Evolutionary conservation across 2,888 invertebrate genomes (phyloP), one percentile per base, ranked within the genome.

Genomic region (Agrotis segetum): DNA sequence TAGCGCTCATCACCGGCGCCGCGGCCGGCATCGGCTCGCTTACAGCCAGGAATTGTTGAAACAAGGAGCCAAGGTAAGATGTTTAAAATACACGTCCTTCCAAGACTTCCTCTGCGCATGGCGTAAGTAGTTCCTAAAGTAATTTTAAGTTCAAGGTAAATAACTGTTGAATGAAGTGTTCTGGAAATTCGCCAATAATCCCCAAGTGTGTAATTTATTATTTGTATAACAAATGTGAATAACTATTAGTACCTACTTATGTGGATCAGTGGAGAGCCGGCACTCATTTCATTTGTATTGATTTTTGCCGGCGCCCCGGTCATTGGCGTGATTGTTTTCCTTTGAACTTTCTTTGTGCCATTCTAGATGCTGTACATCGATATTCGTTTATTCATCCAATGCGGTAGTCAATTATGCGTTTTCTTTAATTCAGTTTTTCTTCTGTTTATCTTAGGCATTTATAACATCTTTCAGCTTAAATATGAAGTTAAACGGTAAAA

Each of bases 1-100:
- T 98, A 72, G 98, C 97, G 58, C 93, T 98, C 77, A 97, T 98
- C 69, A 98, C 98, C 40, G 98, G 98, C 47, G 98, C 97, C 62
- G 98, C 97, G 19, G 97, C 97, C 63, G 98, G 98, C 69, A 97
- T 98, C 83, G 98, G 98, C 1, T 97, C 74, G 97, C 97, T n/a
- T 98, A 97, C 87, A 97, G 97, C 86, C 97, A 97, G 84, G 98
- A 98, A 88, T 90, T 98, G 59, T 95, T 98, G 74, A 97, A 97
- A 87, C 97, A 97, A 87, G 98, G 98, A 83, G 97, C 97, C 40
- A 98, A 97, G 97, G 98, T 98, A 94, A 67, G 46, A 17, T 59
- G 76, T 62, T 24, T 77, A 59, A 61, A 84, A 73, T 21, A 73
- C 55, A 79, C 59, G 52, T 60, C 47, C 53, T 53, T 21, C 47